Base-by-base conservation (phyloP, 2,888 invertebrate genomes). In the Pseudococcus jackbeardsleyi region DNA sequence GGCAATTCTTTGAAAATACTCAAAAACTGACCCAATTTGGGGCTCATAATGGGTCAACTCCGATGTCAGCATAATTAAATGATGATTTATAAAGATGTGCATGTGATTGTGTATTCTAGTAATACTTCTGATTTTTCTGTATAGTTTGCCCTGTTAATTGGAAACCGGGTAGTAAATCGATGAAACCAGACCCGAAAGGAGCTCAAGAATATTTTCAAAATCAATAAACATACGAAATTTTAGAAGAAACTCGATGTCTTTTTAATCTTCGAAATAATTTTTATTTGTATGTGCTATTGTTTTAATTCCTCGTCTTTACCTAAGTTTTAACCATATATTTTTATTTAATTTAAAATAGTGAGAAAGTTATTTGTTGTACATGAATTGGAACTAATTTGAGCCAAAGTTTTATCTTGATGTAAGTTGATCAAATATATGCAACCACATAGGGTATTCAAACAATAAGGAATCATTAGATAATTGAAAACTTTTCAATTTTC, bases 71-170 rank as follows among this genome's bases (percentile, higher is more conserved):
- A 19, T 39, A 26, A 50, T 12, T 42, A 42, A 42, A 42, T 8
- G 6, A 33, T 50, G 46, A 50, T 85, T 85, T 54, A 85, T 39
- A 26, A 54, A 11, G 46, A 86, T 50, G 72, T n/a, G 26, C 26
- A 68, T 79, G 8, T n/a, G n/a, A n/a, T n/a, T n/a, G n/a, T 11
- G 22, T 12, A 68, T 68, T 68, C 1, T 19, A n/a, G n/a, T 26
- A 19, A 26, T 82, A 84, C 89, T 84, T 89, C 89, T 89, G 87
- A 89, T 89, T 48, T 87, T 46, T 39, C 90, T 22, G 9, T 91
- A 77, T 90, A 93, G 96, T 98, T 82, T 98, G 98, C 92, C 98
- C 98, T 85, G 98, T 97, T 91, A 96, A 96, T 91, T 98, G 98
- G 98, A 95, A 95, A 91, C 98, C 98, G 0, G 98, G 98, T 89